Base-by-base conservation (phyloP, 2,888 invertebrate genomes). In the Acanthopleura granulata region DNA sequence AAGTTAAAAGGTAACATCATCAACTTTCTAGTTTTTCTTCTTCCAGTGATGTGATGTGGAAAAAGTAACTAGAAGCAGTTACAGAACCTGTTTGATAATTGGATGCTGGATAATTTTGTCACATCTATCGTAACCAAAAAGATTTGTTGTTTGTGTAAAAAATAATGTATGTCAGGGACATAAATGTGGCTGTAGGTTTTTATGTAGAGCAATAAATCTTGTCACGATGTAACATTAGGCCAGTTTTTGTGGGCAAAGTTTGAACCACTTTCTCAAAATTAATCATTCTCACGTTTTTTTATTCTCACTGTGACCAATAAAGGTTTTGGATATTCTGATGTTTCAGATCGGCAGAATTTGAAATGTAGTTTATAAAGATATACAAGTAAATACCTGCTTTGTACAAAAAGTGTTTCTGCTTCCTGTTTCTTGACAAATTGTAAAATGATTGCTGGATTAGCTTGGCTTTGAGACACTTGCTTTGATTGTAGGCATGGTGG, bases 401-500 rank as follows among this genome's bases (percentile, higher is more conserved):
- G 18, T 27, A 27, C 18, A 6, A 18, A 69, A 69, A 27, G 27
- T 69, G 69, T 4, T 9, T 22, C 22, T n/a, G 14, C 16, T 18
- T 18, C 57, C 15, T n/a, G n/a, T 6, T 4, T 61, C 40, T 40
- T 40, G 40, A 40, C 40, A 40, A 40, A 40, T 40, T 40, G 3
- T 12, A 61, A 4, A 25, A 4, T 22, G 61, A 3, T 61, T 61
- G 61, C 4, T 25, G 3, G 69, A 30, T 74, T 29, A 18, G 6
- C 1, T 9, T 57, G n/a, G n/a, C n/a, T n/a, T n/a, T n/a, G n/a
- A n/a, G 40, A 40, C 40, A 40, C 40, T 40, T 15, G 12, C 18
- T 22, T 57, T 57, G n/a, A n/a, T 62, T 72, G 9, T 79, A 92
- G 92, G 92, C 49, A 92, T 93, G 80, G 92, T 92, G 79, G 93